phyloP scores from a whole-genome alignment of 1,140 invertebrate genomes.

The Mercenaria mercenaria region DNA sequence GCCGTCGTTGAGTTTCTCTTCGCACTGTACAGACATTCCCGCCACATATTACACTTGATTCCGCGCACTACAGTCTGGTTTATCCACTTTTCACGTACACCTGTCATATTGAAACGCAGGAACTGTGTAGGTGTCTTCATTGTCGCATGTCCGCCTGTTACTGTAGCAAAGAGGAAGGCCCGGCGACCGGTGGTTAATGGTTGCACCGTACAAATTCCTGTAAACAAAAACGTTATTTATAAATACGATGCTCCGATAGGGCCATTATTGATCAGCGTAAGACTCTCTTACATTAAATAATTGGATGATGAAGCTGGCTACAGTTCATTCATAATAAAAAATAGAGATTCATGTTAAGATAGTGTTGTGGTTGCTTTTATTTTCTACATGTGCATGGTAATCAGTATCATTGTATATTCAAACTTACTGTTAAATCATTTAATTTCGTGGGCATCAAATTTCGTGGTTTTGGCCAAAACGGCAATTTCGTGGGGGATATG shows the following conservation, averaged over 20 bases:
- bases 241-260: neutral
- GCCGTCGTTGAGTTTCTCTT: neutral
- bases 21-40: neutral
- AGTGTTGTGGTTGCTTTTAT: no score
- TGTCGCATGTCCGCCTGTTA: neutral
- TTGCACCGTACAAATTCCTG: conserved; percentile 1
- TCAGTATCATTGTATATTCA: no score
- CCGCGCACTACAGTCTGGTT: conserved; percentile 43
- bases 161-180: neutral
- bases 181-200: neutral
- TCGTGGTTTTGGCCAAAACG: no score
- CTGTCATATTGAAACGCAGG: conserved; percentile 5
- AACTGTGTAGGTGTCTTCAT: neutral
- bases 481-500: no score
- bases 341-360: no score
- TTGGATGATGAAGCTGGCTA: no score
- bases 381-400: no score
- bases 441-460: no score
- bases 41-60: conserved; percentile 39
- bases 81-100: neutral
- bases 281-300: no score
- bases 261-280: no score
- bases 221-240: neutral
- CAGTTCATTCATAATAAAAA: no score
- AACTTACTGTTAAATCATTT: no score